Evolutionary conservation across 2,113 vertebrate genomes (phyloP).

Genomic region (Phrynosoma platyrhinos): DNA sequence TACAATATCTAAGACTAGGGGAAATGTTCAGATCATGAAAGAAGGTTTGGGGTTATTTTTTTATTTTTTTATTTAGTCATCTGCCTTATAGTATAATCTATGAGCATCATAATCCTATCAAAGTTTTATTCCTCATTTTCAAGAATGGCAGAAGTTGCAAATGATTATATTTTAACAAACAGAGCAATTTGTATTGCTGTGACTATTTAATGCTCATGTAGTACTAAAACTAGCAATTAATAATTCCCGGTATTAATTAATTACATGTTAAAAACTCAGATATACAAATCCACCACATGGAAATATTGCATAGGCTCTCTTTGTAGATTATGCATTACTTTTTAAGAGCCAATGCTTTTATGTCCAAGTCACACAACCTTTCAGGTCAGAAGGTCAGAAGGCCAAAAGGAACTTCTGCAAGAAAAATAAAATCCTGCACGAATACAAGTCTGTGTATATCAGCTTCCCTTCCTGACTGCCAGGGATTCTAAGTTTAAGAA

Average conservation of each 20-base stretch:
- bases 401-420: not conserved
- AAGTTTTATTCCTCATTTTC: too few relatives aligned
- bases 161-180: slow-evolving; percentile 4
- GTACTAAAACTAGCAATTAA: slow-evolving; percentile 28
- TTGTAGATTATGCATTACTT: not conserved
- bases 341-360: too few relatives aligned
- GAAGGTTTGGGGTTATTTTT: not conserved
- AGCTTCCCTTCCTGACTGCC: too few relatives aligned
- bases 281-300: not conserved
- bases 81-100: slow-evolving; percentile 40
- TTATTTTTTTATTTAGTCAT: slow-evolving; percentile 39
- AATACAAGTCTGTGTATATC: too few relatives aligned
- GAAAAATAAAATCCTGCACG: too few relatives aligned
- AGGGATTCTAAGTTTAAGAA: too few relatives aligned
- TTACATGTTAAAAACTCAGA: not conserved
- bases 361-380: not conserved
- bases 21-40: slow-evolving; percentile 14
- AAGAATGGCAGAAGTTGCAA: not conserved
- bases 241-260: not conserved
- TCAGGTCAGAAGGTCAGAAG: not conserved
- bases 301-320: not conserved
- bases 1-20: not conserved
- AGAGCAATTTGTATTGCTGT: slow-evolving; percentile 19
- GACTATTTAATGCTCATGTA: slow-evolving; percentile 39
- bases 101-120: slow-evolving; percentile 20